These are phyloP conservation scores for Tichodroma muraria DNA, from an alignment of 2,113 vertebrate genomes.

Conservation along the genomic window DNA sequence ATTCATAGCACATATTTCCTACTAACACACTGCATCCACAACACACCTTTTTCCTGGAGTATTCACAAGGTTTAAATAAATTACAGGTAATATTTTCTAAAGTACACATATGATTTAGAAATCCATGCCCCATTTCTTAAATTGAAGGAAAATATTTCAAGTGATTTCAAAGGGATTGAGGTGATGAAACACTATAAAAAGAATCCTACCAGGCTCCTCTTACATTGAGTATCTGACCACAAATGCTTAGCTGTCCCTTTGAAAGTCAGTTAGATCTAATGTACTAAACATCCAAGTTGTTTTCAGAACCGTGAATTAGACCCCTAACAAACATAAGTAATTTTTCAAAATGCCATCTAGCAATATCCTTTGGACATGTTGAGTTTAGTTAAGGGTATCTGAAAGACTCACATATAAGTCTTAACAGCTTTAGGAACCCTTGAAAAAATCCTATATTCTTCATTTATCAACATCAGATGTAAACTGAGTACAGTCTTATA, in stretches of 20 bases:
- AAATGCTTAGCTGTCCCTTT: conserved; percentile 15
- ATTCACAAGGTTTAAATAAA: conserved; percentile 33
- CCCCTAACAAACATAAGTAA: not conserved
- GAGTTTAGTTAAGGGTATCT: not conserved
- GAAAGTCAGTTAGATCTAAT: conserved; percentile 43
- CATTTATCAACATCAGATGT: not conserved
- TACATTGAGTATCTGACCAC: not conserved
- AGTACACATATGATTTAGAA: not conserved
- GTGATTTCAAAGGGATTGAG: conserved; percentile 3
- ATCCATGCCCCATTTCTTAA: conserved; percentile 1
- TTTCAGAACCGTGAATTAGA: conserved; percentile 33
- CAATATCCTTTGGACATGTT: not conserved
- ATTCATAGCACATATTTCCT: not conserved
- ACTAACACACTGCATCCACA: not conserved
- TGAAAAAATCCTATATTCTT: not conserved
- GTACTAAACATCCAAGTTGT: not conserved
- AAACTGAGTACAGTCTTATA: not conserved
- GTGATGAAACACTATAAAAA: not conserved
- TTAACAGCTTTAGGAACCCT: not conserved
- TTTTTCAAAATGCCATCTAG: conserved; percentile 16
- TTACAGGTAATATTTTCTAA: conserved; percentile 20
- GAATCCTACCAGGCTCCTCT: not conserved
- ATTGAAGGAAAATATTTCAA: conserved; percentile 30
- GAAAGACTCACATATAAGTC: not conserved
- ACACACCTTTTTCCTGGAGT: not conserved